Evolutionary conservation across 2,797 vertebrate genomes (phyloP).

Genomic region (Helicolenus hilgendorfi): DNA sequence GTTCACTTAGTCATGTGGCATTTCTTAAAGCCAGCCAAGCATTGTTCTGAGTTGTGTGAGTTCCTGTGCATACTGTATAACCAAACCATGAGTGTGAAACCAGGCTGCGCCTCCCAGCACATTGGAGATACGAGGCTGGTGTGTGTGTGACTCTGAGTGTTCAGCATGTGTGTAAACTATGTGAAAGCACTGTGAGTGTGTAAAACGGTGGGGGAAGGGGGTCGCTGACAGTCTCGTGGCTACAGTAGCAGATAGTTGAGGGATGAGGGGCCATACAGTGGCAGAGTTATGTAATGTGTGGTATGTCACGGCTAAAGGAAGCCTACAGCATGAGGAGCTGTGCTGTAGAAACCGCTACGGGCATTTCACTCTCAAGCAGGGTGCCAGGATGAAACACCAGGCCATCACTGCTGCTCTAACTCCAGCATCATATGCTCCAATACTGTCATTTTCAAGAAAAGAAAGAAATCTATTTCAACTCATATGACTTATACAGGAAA

Average conservation of each 20-base stretch:
- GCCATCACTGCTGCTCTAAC: conserved; percentile 15
- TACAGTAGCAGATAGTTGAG: conserved; percentile 67
- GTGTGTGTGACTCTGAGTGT: conserved; percentile 23
- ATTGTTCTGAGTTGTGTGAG: conserved; percentile 34
- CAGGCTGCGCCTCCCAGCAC: conserved; percentile 22
- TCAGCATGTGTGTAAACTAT: conserved; percentile 34
- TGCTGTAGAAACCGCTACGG: conserved; percentile 8
- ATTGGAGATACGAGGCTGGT: conserved; percentile 33
- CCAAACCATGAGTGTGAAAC: conserved; percentile 23
- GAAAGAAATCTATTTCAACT: neutral
- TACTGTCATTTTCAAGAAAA: neutral
- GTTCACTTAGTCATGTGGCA: conserved; percentile 59
- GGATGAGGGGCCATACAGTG: conserved; percentile 64
- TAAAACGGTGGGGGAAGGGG: conserved; percentile 24
- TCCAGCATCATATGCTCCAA: conserved; percentile 3
- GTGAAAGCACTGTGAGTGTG: conserved; percentile 38
- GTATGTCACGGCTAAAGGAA: conserved; percentile 58
- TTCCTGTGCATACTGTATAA: conserved; percentile 9
- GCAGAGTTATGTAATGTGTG: conserved; percentile 76
- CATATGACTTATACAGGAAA: neutral
- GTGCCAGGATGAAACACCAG: conserved; percentile 42
- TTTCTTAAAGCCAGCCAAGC: conserved; percentile 43
- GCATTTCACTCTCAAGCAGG: conserved; percentile 4
- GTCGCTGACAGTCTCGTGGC: conserved; percentile 53
- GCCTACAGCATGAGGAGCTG: conserved; percentile 33